Evolutionary conservation across 2,888 invertebrate species (phyloP), one percentile per base, ranked within the genome.

Genomic region (Antheraea yamamai): DNA sequence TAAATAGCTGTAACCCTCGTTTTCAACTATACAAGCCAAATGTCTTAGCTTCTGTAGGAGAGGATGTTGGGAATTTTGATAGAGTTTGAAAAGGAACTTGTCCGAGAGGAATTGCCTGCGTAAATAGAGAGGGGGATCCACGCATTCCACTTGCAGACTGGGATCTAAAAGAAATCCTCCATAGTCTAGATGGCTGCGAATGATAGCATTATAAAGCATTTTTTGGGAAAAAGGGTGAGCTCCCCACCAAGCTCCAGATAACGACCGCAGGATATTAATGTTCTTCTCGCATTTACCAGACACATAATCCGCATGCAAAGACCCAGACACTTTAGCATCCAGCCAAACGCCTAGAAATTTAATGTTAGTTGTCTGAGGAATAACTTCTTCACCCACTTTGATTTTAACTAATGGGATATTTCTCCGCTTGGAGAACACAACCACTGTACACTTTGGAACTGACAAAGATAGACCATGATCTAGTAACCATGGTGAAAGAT

Each of bases 271-370:
- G 6, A 81, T 76, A 14, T 77, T 80, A 7, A 80, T 35, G 26
- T 75, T 77, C 64, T 76, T 77, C 39, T 82, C 80, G 75, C 80
- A 80, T 73, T 80, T 81, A 12, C 73, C 2, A 3, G 35, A 14
- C 2, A 78, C 70, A n/a, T 77, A 73, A 55, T 78, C 55, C 47
- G 74, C 68, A 52, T 81, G 81, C 4, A 73, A 10, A 20, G 55
- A 55, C 35, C 78, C 78, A 2, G 76, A 72, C 20, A 81, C 20
- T 74, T 73, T 79, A 2, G 72, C 23, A 47, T 82, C 81, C 3
- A 81, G 61, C 16, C 74, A 64, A 1, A 80, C 74, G 0, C 80
- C 81, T 12, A 83, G 47, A 51, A 51, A 51, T 51, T 51, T 70
- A 82, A 82, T 76, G 78, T 81, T 8, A 75, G 73, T 10, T 55